A percentile compares a stretch with the other conserved stretches of the same genome.
Conservation (phyloP, 1,140 invertebrate genomes). For the Andricus grossulariae region DNA sequence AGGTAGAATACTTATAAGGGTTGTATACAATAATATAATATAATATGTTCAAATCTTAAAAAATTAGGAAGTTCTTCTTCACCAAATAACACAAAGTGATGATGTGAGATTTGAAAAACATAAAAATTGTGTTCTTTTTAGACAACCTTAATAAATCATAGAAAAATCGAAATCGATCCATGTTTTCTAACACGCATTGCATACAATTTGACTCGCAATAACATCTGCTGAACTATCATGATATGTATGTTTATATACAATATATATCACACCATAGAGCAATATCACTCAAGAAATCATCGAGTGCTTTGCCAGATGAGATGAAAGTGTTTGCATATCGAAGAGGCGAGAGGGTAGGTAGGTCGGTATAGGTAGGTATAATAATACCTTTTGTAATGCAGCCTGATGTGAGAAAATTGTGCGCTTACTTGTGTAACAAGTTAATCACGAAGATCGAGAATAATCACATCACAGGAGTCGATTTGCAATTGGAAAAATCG, state of each 20-base stretch:
- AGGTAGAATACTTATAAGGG: no score
- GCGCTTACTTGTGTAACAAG: constrained; percentile 22
- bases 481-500: constrained; percentile 23
- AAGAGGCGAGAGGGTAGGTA: not conserved
- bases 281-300: constrained; percentile 2
- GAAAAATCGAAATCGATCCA: no score
- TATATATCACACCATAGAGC: not conserved
- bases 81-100: no score
- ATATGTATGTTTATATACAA: not conserved
- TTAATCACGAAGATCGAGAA: constrained; percentile 1
- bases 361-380: not conserved
- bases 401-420: constrained; percentile 16
- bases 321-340: constrained; percentile 2
- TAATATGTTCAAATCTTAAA: no score
- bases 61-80: no score
- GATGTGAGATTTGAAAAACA: no score
- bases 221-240: no score
- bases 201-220: no score
- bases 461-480: not conserved
- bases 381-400: constrained; percentile 4
- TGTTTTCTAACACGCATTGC: not conserved
- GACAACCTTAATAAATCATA: no score
- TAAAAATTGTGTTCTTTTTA: no score
- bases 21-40: no score
- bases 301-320: constrained; percentile 11